These are phyloP conservation scores for Drosophila anomalata DNA, from an alignment of 2,888 invertebrate genomes.

Conservation along the genomic window DNA sequence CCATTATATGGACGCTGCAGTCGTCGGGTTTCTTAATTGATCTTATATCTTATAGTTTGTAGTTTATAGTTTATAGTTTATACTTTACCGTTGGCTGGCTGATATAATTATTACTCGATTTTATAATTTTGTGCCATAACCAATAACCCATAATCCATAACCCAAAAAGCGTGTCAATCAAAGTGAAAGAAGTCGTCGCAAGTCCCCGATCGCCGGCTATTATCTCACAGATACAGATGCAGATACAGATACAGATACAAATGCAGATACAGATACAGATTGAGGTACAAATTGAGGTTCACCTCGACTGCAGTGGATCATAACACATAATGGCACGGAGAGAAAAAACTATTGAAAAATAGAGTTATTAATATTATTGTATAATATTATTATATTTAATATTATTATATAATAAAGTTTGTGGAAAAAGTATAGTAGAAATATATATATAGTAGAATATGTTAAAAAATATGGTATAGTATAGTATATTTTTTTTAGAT, in stretches of 20 bases:
- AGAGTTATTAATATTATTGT: too few relatives aligned
- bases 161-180: slow-evolving; percentile 46
- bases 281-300: neutral
- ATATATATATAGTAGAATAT: too few relatives aligned
- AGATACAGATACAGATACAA: slow-evolving; percentile 11
- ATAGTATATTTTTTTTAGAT: too few relatives aligned
- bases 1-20: slow-evolving; percentile 26
- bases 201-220: slow-evolving; percentile 35
- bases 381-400: too few relatives aligned
- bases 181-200: slow-evolving; percentile 64
- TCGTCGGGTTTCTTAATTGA: slow-evolving; percentile 50
- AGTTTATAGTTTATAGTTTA: neutral
- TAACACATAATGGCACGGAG: slow-evolving; percentile 51
- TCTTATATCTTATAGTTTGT: neutral
- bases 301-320: slow-evolving; percentile 28
- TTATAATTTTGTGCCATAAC: slow-evolving; percentile 46
- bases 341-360: neutral
- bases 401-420: too few relatives aligned
- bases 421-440: too few relatives aligned
- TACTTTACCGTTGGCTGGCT: slow-evolving; percentile 56
- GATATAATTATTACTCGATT: slow-evolving; percentile 54
- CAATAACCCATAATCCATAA: slow-evolving; percentile 28
- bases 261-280: slow-evolving; percentile 1
- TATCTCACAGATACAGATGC: slow-evolving; percentile 54
- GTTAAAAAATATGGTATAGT: too few relatives aligned